phyloP scores from a whole-genome alignment of 2,888 invertebrate species.

The Abrostola tripartita region DNA sequence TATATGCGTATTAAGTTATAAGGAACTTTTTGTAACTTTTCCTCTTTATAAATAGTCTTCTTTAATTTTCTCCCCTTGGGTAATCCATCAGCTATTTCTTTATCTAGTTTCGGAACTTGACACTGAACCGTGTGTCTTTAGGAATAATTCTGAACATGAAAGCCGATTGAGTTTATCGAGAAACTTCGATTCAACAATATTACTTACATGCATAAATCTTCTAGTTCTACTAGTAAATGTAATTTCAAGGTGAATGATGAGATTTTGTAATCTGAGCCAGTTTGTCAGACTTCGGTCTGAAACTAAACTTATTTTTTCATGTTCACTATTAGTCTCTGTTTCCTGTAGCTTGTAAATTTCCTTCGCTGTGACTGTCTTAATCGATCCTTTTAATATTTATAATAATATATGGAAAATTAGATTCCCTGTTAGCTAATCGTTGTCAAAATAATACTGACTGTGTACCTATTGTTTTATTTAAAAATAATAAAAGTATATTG shows the following conservation, averaged over 20 bases:
- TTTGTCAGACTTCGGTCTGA: conserved; percentile 13
- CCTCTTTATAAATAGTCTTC: conserved; percentile 68
- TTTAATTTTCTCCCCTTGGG: conserved; percentile 70
- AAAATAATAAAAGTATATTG: conserved; percentile 66
- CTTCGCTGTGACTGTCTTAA: conserved; percentile 54
- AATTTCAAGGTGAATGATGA: conserved; percentile 43
- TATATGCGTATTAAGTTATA: conserved; percentile 64
- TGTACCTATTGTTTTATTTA: conserved; percentile 73
- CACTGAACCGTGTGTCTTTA: conserved; percentile 67
- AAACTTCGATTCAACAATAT: conserved; percentile 24
- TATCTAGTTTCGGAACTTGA: conserved; percentile 80
- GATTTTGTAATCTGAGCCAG: conserved; percentile 20
- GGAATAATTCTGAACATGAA: conserved; percentile 60
- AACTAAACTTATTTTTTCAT: conserved; percentile 38
- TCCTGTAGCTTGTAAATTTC: conserved; percentile 43
- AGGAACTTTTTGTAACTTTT: conserved; percentile 61
- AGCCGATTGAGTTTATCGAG: conserved; percentile 41
- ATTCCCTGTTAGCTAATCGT: conserved; percentile 77
- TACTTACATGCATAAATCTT: conserved; percentile 32
- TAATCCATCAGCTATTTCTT: conserved; percentile 68
- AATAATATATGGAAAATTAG: conserved; percentile 68
- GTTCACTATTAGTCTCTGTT: conserved; percentile 44
- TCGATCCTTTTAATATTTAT: conserved; percentile 56
- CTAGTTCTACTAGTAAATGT: conserved; percentile 39
- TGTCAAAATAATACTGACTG: conserved; percentile 72